Evolutionary conservation across 1,140 invertebrate genomes (phyloP).

Genomic region (Aphaenogaster floridana): DNA sequence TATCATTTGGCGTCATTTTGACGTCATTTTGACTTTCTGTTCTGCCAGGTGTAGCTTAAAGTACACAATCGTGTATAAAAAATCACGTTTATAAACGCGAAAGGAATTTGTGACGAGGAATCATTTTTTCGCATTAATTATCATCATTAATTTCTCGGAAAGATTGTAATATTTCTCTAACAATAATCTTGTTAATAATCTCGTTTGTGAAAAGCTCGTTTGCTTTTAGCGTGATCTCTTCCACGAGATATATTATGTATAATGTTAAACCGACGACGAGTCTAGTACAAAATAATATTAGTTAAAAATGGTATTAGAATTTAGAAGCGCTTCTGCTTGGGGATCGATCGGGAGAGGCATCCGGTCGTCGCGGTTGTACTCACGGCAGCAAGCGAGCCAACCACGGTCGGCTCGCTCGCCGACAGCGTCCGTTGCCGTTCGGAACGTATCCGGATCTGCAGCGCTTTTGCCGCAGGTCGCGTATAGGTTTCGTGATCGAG

Average conservation of each 20-base stretch:
- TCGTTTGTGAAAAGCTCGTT: background rate
- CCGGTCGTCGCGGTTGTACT: constrained; percentile 48
- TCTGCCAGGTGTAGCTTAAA: background rate
- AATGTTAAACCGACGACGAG: background rate
- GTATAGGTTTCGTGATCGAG: background rate
- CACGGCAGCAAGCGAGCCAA: constrained; percentile 74
- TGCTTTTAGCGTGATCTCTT: background rate
- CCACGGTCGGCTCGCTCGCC: constrained; percentile 62
- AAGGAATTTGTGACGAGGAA: constrained; percentile 9
- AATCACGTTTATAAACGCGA: constrained; percentile 2
- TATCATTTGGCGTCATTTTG: no score
- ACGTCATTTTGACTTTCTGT: no score
- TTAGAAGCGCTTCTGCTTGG: background rate
- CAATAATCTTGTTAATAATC: background rate
- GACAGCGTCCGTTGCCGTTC: constrained; percentile 69
- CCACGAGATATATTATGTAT: background rate
- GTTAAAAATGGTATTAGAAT: background rate
- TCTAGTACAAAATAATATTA: background rate
- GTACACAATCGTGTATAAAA: background rate
- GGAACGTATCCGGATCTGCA: constrained; percentile 60
- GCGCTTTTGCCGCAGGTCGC: constrained; percentile 15
- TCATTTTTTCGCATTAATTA: constrained; percentile 34
- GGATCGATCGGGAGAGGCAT: background rate
- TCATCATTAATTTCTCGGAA: constrained; percentile 7
- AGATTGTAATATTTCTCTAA: background rate